These are phyloP conservation scores for Lochmaea crataegi DNA, from an alignment of 2,888 invertebrate genomes.

Conservation along the genomic window DNA sequence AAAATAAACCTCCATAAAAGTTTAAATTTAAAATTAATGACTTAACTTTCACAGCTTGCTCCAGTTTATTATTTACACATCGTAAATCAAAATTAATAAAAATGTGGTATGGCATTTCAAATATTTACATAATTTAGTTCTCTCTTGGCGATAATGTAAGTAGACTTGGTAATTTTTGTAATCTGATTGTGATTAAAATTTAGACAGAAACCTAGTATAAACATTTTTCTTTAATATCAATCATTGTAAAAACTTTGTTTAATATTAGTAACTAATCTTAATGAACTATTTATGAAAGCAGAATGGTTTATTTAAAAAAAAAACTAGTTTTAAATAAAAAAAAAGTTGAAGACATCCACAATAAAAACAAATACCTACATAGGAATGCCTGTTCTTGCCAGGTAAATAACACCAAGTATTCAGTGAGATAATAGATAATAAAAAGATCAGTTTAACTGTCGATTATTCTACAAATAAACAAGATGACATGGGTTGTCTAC, in stretches of 20 bases:
- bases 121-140: slow-evolving; percentile 8
- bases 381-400: neutral
- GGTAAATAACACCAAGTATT: slow-evolving; percentile 2
- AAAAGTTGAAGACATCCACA: neutral
- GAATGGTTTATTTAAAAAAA: neutral
- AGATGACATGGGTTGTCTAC: slow-evolving; percentile 5
- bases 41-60: neutral
- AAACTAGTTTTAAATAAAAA: neutral
- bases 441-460: neutral
- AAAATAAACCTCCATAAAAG: slow-evolving; percentile 7
- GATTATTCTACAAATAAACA: neutral
- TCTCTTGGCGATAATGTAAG: no score
- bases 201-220: neutral
- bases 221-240: neutral
- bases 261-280: neutral
- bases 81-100: neutral
- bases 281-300: neutral
- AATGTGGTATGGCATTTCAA: neutral
- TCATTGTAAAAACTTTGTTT: neutral
- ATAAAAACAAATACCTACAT: slow-evolving; percentile 6
- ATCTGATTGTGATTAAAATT: neutral
- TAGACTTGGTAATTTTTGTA: neutral
- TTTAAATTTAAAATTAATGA: slow-evolving; percentile 3
- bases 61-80: slow-evolving; percentile 6
- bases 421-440: slow-evolving; percentile 12